A percentile compares a stretch with the other conserved stretches of the same genome.
Evolutionary conservation across 2,797 vertebrate genomes (phyloP).

Genomic region (Liparis tanakae): DNA sequence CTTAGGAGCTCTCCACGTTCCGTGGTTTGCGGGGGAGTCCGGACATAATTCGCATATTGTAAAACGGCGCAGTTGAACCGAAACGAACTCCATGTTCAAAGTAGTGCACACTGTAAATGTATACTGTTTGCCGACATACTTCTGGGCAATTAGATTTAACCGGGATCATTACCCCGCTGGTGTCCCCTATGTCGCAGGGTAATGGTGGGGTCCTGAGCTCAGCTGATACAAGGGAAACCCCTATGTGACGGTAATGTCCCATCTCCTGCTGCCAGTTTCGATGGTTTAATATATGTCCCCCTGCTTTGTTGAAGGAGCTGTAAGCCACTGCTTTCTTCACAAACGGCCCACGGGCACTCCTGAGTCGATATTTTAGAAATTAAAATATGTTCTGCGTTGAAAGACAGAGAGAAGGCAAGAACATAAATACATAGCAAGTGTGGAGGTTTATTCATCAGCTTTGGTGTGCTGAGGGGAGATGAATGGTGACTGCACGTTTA

Average conservation of each 20-base stretch:
- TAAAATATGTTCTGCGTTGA: too few relatives aligned
- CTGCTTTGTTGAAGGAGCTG: not conserved
- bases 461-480: not conserved
- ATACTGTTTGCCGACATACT: accelerated
- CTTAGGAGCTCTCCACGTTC: slow-evolving; percentile 69
- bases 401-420: not conserved
- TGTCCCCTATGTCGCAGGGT: not conserved
- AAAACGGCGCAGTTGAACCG: not conserved
- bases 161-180: accelerated
- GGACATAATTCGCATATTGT: not conserved
- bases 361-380: not conserved
- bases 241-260: slow-evolving; percentile 76
- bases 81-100: accelerated
- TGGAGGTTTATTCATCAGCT: not conserved
- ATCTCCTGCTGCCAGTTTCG: slow-evolving; percentile 33
- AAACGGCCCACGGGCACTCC: not conserved
- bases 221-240: slow-evolving; percentile 82
- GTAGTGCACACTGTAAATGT: accelerated
- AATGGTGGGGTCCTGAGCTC: slow-evolving; percentile 71
- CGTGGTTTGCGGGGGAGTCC: slow-evolving; percentile 37
- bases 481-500: not conserved
- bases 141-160: not conserved
- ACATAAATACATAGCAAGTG: not conserved
- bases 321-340: not conserved
- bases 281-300: not conserved